phyloP scores from a whole-genome alignment of 2,113 vertebrate species.

The Eolophus roseicapilla region DNA sequence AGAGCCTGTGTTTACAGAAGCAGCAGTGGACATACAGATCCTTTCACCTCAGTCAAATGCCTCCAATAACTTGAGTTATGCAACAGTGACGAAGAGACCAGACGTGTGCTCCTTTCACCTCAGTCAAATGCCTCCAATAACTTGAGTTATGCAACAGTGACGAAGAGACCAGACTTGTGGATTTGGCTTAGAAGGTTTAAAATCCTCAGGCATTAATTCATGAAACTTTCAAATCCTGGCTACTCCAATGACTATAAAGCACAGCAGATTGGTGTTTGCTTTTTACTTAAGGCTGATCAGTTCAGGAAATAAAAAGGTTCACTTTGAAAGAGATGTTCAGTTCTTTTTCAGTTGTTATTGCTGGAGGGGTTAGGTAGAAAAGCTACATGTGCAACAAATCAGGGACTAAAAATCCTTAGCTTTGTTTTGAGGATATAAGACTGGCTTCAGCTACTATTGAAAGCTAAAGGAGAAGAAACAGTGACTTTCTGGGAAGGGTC shows the following conservation, averaged over 20 bases:
- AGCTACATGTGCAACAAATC: neutral
- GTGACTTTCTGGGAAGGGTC: neutral
- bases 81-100: neutral
- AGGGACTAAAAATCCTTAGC: neutral
- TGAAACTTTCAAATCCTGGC: conserved; percentile 3
- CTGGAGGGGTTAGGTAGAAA: neutral
- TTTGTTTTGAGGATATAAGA: neutral
- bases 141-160: conserved; percentile 16
- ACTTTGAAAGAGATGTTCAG: neutral
- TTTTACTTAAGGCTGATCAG: neutral
- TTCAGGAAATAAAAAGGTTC: conserved; percentile 20
- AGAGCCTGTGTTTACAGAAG: neutral
- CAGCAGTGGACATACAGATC: neutral
- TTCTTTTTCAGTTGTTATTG: neutral
- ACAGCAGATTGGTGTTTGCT: neutral
- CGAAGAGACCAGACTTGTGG: neutral
- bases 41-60: neutral
- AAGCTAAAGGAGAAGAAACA: neutral
- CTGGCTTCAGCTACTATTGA: neutral
- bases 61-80: neutral
- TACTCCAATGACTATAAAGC: neutral
- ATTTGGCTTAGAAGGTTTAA: conserved; percentile 38
- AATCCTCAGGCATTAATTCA: conserved; percentile 43
- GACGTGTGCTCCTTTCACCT: neutral
- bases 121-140: neutral